Evolutionary conservation across 2,113 vertebrate genomes (phyloP), one percentile per base, ranked within the genome.

Genomic region (Gymnorhina tibicen): DNA sequence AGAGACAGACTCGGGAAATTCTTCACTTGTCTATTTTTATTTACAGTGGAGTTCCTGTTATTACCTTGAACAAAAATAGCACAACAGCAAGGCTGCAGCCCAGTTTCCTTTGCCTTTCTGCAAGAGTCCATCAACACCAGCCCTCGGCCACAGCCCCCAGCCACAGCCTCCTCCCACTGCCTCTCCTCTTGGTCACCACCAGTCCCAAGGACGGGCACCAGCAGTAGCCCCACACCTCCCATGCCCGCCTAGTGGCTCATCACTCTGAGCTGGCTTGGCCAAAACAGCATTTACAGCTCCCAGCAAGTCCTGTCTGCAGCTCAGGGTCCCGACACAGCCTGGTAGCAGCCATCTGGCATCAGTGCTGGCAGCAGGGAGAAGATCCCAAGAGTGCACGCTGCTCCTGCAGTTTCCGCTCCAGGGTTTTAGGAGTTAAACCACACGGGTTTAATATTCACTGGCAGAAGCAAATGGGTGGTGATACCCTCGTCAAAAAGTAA

Each of bases 21-120:
- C 88, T 96, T 97, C 80, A 72, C 88, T 89, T 85, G 92, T 92
- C 95, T 95, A 74, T 97, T 97, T 95, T 93, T 97, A 95, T 96
- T 96, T 96, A 96, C 83, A 75, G 90, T 18, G 10, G 62, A 92
- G 86, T 96, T 96, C 95, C 95, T 97, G 92, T 94, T 95, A 93
- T 96, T 96, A 96, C 92, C 93, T 96, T 96, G 80, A 96, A 74
- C 86, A 90, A 92, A 96, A 94, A 97, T 93, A 95, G 88, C 88
- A 72, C 80, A 87, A 70, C 85, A 91, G 64, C 79, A 85, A 91
- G 80, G 64, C 73, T 91, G 86, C 80, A 78, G 91, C 80, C 85
- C 85, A 75, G 86, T 89, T 92, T 92, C 63, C 53, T 89, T 81
- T 60, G 69, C 60, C 80, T 84, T 86, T 82, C 53, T 92, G n/a